A percentile compares a stretch with the other conserved stretches of the same genome.
Conservation (phyloP, 2,113 vertebrate species). For the Gopherus flavomarginatus region DNA sequence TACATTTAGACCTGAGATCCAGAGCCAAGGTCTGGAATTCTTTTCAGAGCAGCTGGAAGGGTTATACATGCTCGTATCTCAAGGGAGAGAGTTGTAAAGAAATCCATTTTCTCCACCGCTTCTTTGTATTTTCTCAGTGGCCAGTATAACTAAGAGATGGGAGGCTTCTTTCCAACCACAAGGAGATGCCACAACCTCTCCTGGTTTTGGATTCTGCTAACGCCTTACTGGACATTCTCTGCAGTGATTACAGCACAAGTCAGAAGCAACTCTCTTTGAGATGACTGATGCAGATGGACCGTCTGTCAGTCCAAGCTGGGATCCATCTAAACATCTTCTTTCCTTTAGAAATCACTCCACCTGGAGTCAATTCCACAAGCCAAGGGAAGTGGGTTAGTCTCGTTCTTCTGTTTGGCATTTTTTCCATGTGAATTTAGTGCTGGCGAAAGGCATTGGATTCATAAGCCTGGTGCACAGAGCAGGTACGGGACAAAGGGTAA, state of each 20-base stretch:
- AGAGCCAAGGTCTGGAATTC: neutral
- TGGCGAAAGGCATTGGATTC: too few relatives aligned
- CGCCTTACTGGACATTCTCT: neutral
- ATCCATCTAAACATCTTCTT: neutral
- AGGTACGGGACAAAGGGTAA: too few relatives aligned
- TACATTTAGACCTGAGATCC: neutral
- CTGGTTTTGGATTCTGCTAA: neutral
- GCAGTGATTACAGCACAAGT: neutral
- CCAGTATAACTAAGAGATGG: neutral
- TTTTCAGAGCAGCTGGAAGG: fast-evolving
- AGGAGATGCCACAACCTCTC: neutral
- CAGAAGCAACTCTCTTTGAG: neutral
- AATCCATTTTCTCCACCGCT: neutral
- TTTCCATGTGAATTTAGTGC: neutral
- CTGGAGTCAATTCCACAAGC: neutral
- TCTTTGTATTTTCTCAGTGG: neutral
- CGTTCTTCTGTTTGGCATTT: neutral
- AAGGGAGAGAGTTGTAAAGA: neutral
- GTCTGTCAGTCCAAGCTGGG: neutral
- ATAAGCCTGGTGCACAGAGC: too few relatives aligned
- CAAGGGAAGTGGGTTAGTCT: neutral
- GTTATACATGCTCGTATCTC: neutral
- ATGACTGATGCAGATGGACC: neutral
- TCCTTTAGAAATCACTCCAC: neutral
- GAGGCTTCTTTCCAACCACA: neutral